Evolutionary conservation across 2,888 invertebrate species (phyloP).

Genomic region (Tachystola acroxantha): DNA sequence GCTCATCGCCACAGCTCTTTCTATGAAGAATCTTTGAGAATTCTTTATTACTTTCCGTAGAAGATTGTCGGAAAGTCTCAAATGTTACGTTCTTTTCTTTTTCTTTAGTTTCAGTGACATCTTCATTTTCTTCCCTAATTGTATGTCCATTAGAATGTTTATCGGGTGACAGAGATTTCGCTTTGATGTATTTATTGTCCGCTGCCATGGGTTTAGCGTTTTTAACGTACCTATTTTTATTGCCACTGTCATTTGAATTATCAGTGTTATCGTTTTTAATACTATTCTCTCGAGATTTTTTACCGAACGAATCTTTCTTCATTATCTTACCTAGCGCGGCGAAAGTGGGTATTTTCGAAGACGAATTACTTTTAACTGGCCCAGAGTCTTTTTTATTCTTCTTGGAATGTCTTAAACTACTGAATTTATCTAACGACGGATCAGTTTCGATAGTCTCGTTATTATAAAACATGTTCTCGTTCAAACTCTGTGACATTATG

Average conservation of each 20-base stretch:
- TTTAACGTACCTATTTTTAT: conserved; percentile 61
- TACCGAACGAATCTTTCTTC: conserved; percentile 66
- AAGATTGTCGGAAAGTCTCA: conserved; percentile 9
- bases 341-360: conserved; percentile 71
- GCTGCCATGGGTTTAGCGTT: conserved; percentile 43
- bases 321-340: conserved; percentile 71
- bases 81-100: conserved; percentile 6
- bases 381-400: conserved; percentile 51
- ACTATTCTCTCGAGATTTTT: conserved; percentile 45
- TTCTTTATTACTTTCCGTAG: conserved; percentile 10
- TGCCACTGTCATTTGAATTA: conserved; percentile 24
- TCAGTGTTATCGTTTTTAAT: conserved; percentile 26
- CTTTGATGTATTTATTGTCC: conserved; percentile 67
- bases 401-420: conserved; percentile 63
- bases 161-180: conserved; percentile 61
- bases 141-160: conserved; percentile 38
- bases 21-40: conserved; percentile 45
- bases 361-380: conserved; percentile 60
- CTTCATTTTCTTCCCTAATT: conserved; percentile 44
- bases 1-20: conserved; percentile 72
- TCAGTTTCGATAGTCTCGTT: conserved; percentile 69
- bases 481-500: conserved; percentile 75
- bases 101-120: conserved; percentile 13
- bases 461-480: conserved; percentile 71
- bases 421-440: conserved; percentile 57